Conservation (phyloP, 1,140 invertebrate genomes). For the Neuroterus valhalla region DNA sequence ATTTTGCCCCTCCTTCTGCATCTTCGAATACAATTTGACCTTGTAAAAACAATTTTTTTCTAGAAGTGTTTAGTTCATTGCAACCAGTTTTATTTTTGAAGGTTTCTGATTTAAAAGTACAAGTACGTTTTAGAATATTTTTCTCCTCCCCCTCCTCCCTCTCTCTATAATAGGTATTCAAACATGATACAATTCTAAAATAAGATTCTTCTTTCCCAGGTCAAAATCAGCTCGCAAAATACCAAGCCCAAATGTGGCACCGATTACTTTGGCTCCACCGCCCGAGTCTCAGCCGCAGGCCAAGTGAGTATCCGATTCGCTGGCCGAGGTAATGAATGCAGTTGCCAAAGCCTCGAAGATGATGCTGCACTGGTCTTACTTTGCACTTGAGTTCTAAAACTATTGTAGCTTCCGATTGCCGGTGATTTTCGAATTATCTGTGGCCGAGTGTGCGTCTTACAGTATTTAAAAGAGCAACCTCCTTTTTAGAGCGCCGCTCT, state of each 20-base stretch:
- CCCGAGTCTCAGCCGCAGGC: conserved; percentile 64
- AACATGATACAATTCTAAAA: no score
- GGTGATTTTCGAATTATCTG: conserved; percentile 66
- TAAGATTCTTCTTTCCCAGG: conserved; percentile 45
- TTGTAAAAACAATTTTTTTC: no score
- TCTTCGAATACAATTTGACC: no score
- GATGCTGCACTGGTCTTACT: conserved; percentile 65
- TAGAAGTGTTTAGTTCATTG: no score
- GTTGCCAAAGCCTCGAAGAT: conserved; percentile 64
- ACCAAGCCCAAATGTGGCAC: conserved; percentile 51
- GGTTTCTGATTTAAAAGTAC: no score
- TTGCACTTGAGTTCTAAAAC: conserved; percentile 64
- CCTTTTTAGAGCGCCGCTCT: neutral
- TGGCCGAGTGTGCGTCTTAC: neutral
- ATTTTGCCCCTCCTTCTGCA: no score
- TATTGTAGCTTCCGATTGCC: conserved; percentile 70
- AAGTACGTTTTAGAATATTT: no score
- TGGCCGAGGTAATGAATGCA: conserved; percentile 65
- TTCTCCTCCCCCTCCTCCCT: no score
- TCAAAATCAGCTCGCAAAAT: conserved; percentile 71
- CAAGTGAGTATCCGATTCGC: conserved; percentile 71
- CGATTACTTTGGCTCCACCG: conserved; percentile 57
- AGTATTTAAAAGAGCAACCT: conserved; percentile 24
- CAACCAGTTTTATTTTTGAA: no score
- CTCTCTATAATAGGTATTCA: no score